Conservation (phyloP, 2,888 invertebrate species). For the Noctua comes region DNA sequence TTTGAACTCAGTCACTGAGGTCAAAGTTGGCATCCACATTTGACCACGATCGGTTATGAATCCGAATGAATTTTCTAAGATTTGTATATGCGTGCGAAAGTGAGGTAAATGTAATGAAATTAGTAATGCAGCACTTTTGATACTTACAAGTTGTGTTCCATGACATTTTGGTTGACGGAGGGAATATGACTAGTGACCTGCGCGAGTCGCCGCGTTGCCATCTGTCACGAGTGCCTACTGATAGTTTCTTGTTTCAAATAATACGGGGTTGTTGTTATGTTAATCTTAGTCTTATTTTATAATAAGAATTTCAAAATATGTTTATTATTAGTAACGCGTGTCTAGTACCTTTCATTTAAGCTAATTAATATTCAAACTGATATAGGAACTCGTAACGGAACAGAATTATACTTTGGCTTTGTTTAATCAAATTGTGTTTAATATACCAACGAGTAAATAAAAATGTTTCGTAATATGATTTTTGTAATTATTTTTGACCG, state of each 20-base stretch:
- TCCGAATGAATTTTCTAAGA: slow-evolving; percentile 74
- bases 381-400: slow-evolving; percentile 84
- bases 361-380: slow-evolving; percentile 84
- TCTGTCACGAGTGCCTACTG: slow-evolving; percentile 63
- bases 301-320: slow-evolving; percentile 86
- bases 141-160: slow-evolving; percentile 74
- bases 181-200: slow-evolving; percentile 28
- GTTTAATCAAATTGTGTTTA: slow-evolving; percentile 89
- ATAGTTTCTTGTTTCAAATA: slow-evolving; percentile 80
- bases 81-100: slow-evolving; percentile 74
- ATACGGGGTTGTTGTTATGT: slow-evolving; percentile 88
- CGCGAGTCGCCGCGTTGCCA: slow-evolving; percentile 30
- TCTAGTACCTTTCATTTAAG: slow-evolving; percentile 85
- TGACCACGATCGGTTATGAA: slow-evolving; percentile 65
- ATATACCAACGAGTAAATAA: slow-evolving; percentile 89
- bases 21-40: slow-evolving; percentile 66
- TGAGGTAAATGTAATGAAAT: slow-evolving; percentile 67
- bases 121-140: slow-evolving; percentile 75
- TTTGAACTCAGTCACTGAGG: slow-evolving; percentile 45
- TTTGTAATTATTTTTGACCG: slow-evolving; percentile 90
- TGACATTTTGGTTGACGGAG: slow-evolving; percentile 62
- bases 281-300: slow-evolving; percentile 86
- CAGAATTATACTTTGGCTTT: slow-evolving; percentile 86
- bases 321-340: slow-evolving; percentile 85
- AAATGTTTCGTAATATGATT: slow-evolving; percentile 89